Base-by-base conservation (phyloP, 2,888 invertebrate genomes). In the Acronicta aceris region DNA sequence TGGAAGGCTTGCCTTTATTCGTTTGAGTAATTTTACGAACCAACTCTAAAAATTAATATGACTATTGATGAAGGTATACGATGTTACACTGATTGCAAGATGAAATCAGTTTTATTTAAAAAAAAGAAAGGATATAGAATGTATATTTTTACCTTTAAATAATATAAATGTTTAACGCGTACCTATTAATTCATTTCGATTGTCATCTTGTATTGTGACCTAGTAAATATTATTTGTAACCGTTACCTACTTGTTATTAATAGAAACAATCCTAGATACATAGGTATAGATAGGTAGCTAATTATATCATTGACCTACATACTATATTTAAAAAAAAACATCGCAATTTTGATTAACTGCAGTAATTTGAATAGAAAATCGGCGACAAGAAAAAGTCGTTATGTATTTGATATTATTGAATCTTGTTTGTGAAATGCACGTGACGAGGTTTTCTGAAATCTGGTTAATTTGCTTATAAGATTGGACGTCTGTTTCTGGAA, bases 381-480 rank as follows among this genome's bases (percentile, higher is more conserved):
- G 10, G 45, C 27, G 21, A 68, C 47, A 68, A 41, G 30, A 45
- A 64, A 59, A 59, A 43, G 7, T 42, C 16, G 48, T 61, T 59
- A 59, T 21, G 10, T 42, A 48, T 59, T 53, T 41, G 40, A 59
- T 52, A 61, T 56, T n/a, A 30, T 55, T 36, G 7, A 15, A 62
- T 59, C 17, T 59, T 45, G 40, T 49, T 72, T 74, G 67, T 76
- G 67, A 76, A 69, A 70, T 60, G 63, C 49, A 57, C 41, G 17
- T 64, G 41, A 38, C 25, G 42, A 38, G n/a, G 15, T 38, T 30
- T 56, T 10, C n/a, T 25, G 15, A 21, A 43, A 54, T 40, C n/a
- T 17, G 10, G 41, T 33, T 30, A 41, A 36, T 41, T 41, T 54
- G 51, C 54, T 48, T 54, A 51, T 42, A 36, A 59, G 30, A 30